Base-by-base conservation (phyloP, 1,140 invertebrate species). In the Chymomyza costata region DNA sequence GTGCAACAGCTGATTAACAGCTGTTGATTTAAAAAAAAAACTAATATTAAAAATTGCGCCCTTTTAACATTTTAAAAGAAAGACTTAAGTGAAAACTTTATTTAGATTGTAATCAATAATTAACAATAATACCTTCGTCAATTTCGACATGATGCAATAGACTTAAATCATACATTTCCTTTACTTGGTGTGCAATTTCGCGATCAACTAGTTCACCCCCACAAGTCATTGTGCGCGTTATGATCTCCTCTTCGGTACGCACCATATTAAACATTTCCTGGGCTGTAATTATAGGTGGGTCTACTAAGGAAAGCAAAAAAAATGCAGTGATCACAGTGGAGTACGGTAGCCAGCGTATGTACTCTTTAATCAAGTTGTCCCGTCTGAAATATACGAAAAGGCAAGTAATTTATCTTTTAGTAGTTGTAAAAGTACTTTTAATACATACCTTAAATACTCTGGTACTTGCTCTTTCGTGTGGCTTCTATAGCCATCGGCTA, bases 131-230 rank as follows among this genome's bases (percentile, higher is more conserved):
- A 16, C 47, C 53, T 30, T 80, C 60, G 34, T 66, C 69, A 10
- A 85, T 63, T 40, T 76, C 31, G 0, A 83, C 58, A n/a, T 70
- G 54, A 18, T 58, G 45, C 10, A 13, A 3, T 1, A 21, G 46
- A 39, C 62, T 63, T 1, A 83, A 17, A 10, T 85, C 74, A 39
- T 61, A 65, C 35, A 85, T 39, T 56, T 85, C 82, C 34, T 44
- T 65, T 1, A 84, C 3, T 37, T 85, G 80, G 43, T 82, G 60
- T 0, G 82, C 48, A 7, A 84, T 7, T 38, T 84, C 83, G 3
- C 54, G 56, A 45, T 85, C 59, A 6, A 66, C 54, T 3, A 67
- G 5, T 25, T 74, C 74, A 1, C 83, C 83, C 2, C 83, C 83
- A 28, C 52, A 49, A 0, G 13, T 25, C 41, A 60, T 30, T 0